These are phyloP conservation scores for Kryptolebias marmoratus DNA, from an alignment of 2,113 vertebrate genomes.

Conservation along the genomic window DNA sequence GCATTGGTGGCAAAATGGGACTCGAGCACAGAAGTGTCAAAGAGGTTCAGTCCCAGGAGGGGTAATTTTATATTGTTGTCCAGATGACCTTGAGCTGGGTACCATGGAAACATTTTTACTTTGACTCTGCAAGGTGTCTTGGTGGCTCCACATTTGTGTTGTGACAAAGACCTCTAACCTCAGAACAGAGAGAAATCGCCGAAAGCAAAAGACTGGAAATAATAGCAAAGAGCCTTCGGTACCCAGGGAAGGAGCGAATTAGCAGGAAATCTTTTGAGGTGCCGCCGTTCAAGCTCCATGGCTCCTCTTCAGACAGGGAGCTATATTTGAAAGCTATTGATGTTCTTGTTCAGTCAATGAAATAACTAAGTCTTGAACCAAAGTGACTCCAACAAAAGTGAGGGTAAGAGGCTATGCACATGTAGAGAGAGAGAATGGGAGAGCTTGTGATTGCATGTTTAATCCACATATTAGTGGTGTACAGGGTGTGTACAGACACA, in stretches of 20 bases:
- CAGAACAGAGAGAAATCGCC: constrained; percentile 65
- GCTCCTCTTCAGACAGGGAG: constrained; percentile 75
- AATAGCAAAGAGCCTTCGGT: constrained; percentile 61
- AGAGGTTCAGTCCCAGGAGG: constrained; percentile 62
- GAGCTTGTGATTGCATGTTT: constrained; percentile 37
- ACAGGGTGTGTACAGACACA: neutral
- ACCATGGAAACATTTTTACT: constrained; percentile 71
- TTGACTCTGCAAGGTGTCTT: constrained; percentile 61
- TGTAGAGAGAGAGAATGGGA: constrained; percentile 3
- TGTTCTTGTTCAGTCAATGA: constrained; percentile 75
- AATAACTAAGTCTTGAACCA: constrained; percentile 79
- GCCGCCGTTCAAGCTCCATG: constrained; percentile 72
- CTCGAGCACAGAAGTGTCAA: constrained; percentile 62
- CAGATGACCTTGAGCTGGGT: constrained; percentile 73
- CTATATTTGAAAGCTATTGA: constrained; percentile 80
- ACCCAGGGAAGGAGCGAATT: constrained; percentile 55
- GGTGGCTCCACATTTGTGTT: constrained; percentile 46
- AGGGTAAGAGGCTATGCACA: constrained; percentile 38
- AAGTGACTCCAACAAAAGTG: constrained; percentile 70
- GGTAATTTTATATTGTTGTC: constrained; percentile 71
- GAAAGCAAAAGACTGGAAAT: constrained; percentile 72
- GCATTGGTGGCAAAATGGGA: constrained; percentile 62
- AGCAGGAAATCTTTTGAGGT: constrained; percentile 77
- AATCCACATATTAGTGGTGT: constrained; percentile 18
- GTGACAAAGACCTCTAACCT: constrained; percentile 72